Conservation (phyloP, 2,888 invertebrate genomes). For the Cephus pygmeus region DNA sequence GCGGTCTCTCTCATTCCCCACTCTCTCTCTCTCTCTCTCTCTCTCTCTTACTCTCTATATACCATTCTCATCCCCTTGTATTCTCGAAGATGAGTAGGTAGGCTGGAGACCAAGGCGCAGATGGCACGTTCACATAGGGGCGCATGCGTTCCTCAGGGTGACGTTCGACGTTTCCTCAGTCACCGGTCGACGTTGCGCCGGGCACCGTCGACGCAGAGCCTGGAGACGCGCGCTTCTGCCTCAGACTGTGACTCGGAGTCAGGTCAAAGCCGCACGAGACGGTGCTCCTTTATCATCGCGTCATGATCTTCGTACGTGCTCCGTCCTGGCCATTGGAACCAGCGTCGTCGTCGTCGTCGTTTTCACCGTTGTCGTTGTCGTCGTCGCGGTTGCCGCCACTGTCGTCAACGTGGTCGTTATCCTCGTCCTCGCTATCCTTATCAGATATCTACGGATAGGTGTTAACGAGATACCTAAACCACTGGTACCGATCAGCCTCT, state of each 20-base stretch:
- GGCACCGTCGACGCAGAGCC: slow-evolving; percentile 42
- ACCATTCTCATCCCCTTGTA: not conserved
- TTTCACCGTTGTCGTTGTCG: not conserved
- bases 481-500: not conserved
- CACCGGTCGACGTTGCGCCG: slow-evolving; percentile 61
- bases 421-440: not conserved
- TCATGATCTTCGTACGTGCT: not conserved
- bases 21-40: not conserved
- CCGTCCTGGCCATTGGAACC: not conserved
- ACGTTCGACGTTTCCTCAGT: slow-evolving; percentile 60
- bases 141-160: slow-evolving; percentile 26
- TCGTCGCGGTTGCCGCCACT: not conserved
- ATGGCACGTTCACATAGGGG: not conserved
- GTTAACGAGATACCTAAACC: not conserved
- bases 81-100: slow-evolving; percentile 6
- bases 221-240: slow-evolving; percentile 11
- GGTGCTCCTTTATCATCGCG: not conserved
- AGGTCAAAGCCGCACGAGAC: not conserved
- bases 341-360: not conserved
- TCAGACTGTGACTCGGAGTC: not conserved
- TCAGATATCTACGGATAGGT: not conserved
- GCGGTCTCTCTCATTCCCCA: not conserved
- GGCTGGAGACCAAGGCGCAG: slow-evolving; percentile 1
- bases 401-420: not conserved
- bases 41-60: not conserved